Base-by-base conservation (phyloP, 2,888 invertebrate genomes). In the Hyposoter didymator region DNA sequence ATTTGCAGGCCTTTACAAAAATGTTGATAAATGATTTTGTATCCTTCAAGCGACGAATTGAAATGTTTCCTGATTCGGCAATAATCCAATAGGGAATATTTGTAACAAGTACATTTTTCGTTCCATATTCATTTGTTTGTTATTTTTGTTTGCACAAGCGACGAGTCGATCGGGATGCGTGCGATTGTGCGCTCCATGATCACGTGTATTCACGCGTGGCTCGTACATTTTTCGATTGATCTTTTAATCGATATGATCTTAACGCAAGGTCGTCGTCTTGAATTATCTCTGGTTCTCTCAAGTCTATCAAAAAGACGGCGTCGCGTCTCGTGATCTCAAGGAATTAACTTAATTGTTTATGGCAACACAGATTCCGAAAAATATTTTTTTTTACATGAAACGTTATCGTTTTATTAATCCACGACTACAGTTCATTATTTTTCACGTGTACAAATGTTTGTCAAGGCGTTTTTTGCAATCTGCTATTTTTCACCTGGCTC, bases 181-280 rank as follows among this genome's bases (percentile, higher is more conserved):
- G 47, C 64, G 32, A 59, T 1, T 64, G 4, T 64, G 19, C 49
- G 22, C 49, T 62, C 49, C 35, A 47, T 47, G 75, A 64, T 32
- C 22, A 66, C 64, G 64, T 64, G 19, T 75, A 75, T 66, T 49
- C 49, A 76, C 52, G 47, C 17, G 52, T 17, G 52, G 4, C 45
- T 14, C 49, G 49, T 35, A 22, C 14, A 22, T 67, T 76, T 76
- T 67, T 66, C 66, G 12, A 75, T 55, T 39, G 45, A 73, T 73
- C 55, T 43, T 73, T 55, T 43, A 19, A 55, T 73, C 73, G 73
- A 39, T 73, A 55, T 22, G 55, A 43, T 55, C 35, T 39, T 22
- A 19, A 73, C 59, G 17, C 73, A 43, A 55, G 55, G 39, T 59
- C 73, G 14, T 73, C 43, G 55, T 43, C 28, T 47, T 55, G 35